A percentile compares a stretch with the other conserved stretches of the same genome.
phyloP scores from a whole-genome alignment of 2,888 invertebrate species.

The Heliconius hortense region DNA sequence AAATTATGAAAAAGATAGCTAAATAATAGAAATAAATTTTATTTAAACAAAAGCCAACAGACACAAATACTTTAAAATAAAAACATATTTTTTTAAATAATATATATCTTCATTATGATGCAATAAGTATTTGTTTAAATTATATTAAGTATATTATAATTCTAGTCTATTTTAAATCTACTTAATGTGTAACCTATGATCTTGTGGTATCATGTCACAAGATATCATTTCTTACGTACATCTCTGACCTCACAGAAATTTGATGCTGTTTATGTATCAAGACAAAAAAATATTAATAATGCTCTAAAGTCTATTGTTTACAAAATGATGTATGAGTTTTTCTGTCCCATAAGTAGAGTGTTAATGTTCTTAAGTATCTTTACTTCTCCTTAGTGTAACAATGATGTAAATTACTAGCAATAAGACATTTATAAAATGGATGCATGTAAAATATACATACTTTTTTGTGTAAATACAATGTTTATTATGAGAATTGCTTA shows the following conservation, averaged over 20 bases:
- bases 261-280: constrained; percentile 1
- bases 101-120: background rate
- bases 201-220: background rate
- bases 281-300: background rate
- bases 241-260: constrained; percentile 15
- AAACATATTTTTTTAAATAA: background rate
- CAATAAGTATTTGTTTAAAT: background rate
- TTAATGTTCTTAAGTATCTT: background rate
- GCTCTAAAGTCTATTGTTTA: background rate
- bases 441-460: too few species aligned
- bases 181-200: constrained; percentile 5
- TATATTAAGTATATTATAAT: background rate
- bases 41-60: too few species aligned
- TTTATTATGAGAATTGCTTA: background rate
- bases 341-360: background rate
- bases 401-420: background rate
- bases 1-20: too few species aligned
- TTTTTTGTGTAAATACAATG: background rate
- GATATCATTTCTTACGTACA: constrained; percentile 9
- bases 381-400: background rate
- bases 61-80: too few species aligned
- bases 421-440: too few species aligned
- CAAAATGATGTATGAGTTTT: background rate
- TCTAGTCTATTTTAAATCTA: constrained; percentile 14
- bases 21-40: too few species aligned